Conservation (phyloP, 2,797 vertebrate genomes). For the Lepilemur septentrionalis region DNA sequence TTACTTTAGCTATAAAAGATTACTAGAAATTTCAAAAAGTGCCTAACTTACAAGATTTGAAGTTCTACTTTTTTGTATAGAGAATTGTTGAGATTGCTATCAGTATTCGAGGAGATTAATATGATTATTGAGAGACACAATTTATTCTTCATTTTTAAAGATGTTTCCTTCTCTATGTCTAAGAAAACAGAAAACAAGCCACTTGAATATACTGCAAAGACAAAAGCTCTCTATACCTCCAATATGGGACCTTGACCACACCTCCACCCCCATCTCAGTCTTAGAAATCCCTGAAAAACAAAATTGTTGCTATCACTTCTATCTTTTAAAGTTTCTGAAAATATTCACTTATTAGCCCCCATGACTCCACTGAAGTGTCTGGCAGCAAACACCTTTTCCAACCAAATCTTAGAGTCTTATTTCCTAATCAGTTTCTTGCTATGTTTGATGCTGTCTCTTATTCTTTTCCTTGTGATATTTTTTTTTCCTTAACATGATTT, state of each 20-base stretch:
- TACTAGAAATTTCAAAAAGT: background rate
- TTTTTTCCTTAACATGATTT: background rate
- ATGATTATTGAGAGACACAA: background rate
- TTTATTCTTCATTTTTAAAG: background rate
- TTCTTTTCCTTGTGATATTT: background rate
- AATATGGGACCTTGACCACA: background rate
- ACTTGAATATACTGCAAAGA: background rate
- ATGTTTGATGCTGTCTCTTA: background rate
- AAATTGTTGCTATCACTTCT: background rate
- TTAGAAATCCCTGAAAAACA: background rate
- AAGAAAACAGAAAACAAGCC: background rate
- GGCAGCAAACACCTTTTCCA: background rate
- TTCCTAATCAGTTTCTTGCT: background rate
- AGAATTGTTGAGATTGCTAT: background rate
- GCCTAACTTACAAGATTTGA: background rate
- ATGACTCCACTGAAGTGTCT: background rate
- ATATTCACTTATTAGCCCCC: background rate
- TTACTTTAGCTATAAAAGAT: conserved; percentile 8
- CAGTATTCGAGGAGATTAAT: background rate
- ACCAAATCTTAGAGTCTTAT: background rate
- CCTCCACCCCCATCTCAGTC: too few species aligned
- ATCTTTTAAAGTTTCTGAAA: conserved; percentile 27
- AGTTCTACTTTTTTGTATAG: background rate
- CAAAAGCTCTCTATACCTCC: background rate
- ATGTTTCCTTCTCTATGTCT: background rate